Conservation (phyloP, 2,797 vertebrate genomes). For the Sebastes kiyomatsui region DNA sequence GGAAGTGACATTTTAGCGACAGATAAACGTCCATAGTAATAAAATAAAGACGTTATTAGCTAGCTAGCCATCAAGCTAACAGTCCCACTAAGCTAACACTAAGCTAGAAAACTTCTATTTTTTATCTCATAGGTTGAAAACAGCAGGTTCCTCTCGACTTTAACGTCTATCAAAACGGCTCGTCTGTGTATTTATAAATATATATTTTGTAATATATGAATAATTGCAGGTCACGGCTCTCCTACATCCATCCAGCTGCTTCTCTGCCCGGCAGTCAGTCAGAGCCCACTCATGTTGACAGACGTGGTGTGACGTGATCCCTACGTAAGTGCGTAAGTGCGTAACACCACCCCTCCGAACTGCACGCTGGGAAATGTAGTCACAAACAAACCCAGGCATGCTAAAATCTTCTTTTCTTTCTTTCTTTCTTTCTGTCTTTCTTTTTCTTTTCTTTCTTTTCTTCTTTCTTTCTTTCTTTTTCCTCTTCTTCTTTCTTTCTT, state of each 20-base stretch:
- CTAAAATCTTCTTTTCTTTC: too few species aligned
- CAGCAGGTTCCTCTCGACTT: not conserved
- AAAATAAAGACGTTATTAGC: not conserved
- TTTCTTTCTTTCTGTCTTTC: too few species aligned
- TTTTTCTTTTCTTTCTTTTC: fast-evolving
- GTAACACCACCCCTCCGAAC: not conserved
- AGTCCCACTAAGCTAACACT: not conserved
- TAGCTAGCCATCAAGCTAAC: conserved; percentile 57
- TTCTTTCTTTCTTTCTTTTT: fast-evolving
- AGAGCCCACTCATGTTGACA: conserved; percentile 75
- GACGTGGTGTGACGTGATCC: conserved; percentile 64
- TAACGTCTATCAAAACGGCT: not conserved
- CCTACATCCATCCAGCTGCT: conserved; percentile 62
- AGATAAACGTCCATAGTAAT: not conserved
- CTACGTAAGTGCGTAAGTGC: not conserved
- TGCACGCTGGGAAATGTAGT: conserved; percentile 68
- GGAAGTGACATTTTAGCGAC: not conserved
- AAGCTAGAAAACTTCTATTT: not conserved
- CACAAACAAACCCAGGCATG: not conserved
- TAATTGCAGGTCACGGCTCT: conserved; percentile 47
- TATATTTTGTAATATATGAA: not conserved
- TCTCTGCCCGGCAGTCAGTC: conserved; percentile 38
- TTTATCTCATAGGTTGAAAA: not conserved
- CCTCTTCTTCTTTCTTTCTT: too few species aligned
- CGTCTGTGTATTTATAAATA: not conserved